Conservation (phyloP, 2,888 invertebrate genomes). For the Melieria picta region DNA sequence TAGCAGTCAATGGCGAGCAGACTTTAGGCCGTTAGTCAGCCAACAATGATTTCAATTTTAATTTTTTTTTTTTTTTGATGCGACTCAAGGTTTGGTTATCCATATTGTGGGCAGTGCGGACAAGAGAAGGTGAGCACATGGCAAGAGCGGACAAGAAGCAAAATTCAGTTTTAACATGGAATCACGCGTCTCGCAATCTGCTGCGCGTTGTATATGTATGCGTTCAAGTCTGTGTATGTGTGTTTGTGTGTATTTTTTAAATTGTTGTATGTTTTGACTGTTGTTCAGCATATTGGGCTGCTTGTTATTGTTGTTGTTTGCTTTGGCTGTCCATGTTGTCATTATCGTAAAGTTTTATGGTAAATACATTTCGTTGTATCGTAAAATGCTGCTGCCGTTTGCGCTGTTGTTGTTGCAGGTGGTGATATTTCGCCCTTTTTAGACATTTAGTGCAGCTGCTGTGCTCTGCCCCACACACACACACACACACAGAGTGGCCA, state of each 20-base stretch:
- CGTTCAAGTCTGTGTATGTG: not conserved
- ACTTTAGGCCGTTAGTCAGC: too few relatives aligned
- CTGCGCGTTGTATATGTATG: not conserved
- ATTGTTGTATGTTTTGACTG: too few relatives aligned
- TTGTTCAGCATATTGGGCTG: too few relatives aligned
- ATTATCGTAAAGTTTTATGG: slow-evolving; percentile 64
- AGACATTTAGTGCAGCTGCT: slow-evolving; percentile 52
- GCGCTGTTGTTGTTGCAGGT: not conserved
- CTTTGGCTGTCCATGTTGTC: slow-evolving; percentile 32
- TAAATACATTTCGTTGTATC: slow-evolving; percentile 59
- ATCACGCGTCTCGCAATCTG: too few relatives aligned
- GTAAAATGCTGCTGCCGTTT: slow-evolving; percentile 25
- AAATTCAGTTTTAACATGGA: too few relatives aligned
- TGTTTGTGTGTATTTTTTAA: slow-evolving; percentile 3
- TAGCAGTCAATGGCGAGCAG: not conserved
- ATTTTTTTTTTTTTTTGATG: not conserved
- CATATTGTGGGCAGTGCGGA: not conserved
- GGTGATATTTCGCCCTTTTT: not conserved
- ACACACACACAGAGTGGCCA: slow-evolving; percentile 7
- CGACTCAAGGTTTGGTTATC: not conserved
- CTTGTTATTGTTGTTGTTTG: slow-evolving; percentile 6
- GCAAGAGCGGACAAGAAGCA: too few relatives aligned
- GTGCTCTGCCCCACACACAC: not conserved
- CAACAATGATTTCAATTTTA: too few relatives aligned
- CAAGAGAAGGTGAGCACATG: not conserved